Conservation (phyloP, 1,140 invertebrate species). For the Plectus sambesii region DNA sequence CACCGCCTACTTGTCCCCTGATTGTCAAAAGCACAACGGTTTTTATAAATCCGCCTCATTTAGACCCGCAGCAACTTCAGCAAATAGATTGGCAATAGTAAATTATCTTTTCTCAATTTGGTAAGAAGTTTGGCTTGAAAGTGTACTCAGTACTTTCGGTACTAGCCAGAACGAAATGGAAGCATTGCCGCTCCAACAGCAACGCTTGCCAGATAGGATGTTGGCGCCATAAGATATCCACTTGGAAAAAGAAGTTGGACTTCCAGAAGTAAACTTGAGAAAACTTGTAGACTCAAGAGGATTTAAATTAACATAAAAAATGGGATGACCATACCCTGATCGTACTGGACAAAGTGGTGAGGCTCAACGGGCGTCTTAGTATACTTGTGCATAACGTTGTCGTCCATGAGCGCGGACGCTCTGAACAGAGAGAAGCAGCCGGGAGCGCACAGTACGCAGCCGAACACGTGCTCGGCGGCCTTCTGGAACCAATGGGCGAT, state of each 20-base stretch:
- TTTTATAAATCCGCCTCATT: conserved; percentile 3
- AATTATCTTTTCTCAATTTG: too few species aligned
- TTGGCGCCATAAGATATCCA: too few species aligned
- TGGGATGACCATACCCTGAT: conserved; percentile 62
- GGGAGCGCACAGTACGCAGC: conserved; percentile 89
- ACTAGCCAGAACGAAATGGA: too few species aligned
- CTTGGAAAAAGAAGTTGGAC: neutral
- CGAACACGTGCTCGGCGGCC: conserved; percentile 96
- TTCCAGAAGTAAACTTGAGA: conserved; percentile 2
- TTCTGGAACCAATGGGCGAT: conserved; percentile 99
- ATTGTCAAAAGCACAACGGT: conserved; percentile 5
- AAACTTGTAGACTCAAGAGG: too few species aligned
- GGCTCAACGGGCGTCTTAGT: conserved; percentile 82
- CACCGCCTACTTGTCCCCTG: neutral
- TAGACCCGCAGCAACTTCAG: too few species aligned
- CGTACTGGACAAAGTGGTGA: conserved; percentile 92
- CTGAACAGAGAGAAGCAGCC: conserved; percentile 96
- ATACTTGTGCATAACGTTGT: conserved; percentile 85
- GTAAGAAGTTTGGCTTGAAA: too few species aligned
- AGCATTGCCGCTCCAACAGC: too few species aligned
- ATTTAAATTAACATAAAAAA: neutral
- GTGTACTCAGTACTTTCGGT: too few species aligned
- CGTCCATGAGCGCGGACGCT: conserved; percentile 87
- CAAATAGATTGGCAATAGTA: too few species aligned
- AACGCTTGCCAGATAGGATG: too few species aligned